Evolutionary conservation across 2,888 invertebrate genomes (phyloP).

Genomic region (Lycophotia porphyrea): DNA sequence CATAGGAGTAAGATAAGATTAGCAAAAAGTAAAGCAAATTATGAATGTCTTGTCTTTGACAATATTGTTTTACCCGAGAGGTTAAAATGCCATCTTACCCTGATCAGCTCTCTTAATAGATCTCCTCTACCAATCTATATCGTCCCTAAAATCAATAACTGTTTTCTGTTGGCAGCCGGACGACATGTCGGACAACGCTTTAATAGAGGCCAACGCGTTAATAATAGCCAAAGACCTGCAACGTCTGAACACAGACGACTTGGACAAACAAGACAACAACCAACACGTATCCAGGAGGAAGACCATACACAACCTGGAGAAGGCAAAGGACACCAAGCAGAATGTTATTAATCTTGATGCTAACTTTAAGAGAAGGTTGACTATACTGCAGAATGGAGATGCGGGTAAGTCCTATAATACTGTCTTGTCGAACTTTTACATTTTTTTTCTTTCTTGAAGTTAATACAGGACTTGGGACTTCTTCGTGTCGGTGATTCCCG

Average conservation of each 20-base stretch:
- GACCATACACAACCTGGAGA: conserved; percentile 97
- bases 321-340: conserved; percentile 94
- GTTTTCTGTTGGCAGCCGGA: conserved; percentile 90
- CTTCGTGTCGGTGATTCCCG: background rate
- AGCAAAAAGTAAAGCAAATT: background rate
- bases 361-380: conserved; percentile 97
- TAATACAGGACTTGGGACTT: background rate
- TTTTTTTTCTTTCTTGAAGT: background rate
- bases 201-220: conserved; percentile 96
- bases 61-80: background rate
- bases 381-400: conserved; percentile 94
- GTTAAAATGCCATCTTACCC: background rate
- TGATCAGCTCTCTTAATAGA: background rate
- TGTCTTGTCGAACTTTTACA: background rate
- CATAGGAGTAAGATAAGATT: background rate
- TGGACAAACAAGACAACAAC: conserved; percentile 92
- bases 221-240: conserved; percentile 97
- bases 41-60: background rate
- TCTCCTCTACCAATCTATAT: background rate
- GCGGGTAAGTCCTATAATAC: conserved; percentile 75
- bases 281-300: conserved; percentile 94
- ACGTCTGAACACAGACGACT: conserved; percentile 94
- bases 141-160: background rate
- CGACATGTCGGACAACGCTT: conserved; percentile 95
- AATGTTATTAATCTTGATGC: conserved; percentile 97